Percentiles rank a stretch among this genome's conserved stretches.
These are phyloP conservation scores for Ectropis grisescens DNA, from an alignment of 1,140 invertebrate genomes.

Conservation along the genomic window DNA sequence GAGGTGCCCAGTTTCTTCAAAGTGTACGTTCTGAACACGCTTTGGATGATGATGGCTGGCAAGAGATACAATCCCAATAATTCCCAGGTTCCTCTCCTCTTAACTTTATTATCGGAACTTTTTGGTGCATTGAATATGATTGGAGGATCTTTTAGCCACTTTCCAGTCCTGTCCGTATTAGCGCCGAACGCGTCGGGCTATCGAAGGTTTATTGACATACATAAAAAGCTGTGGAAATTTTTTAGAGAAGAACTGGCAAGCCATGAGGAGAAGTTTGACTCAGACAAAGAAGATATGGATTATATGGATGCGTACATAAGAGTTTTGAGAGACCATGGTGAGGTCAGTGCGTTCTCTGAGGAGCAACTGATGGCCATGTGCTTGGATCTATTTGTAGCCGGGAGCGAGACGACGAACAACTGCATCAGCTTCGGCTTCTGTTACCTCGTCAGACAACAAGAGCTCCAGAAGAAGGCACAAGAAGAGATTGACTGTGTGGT, in stretches of 20 bases:
- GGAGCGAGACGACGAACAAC: slow-evolving; percentile 86
- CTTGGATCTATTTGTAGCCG: slow-evolving; percentile 86
- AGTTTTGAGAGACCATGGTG: slow-evolving; percentile 70
- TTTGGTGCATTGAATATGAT: slow-evolving; percentile 83
- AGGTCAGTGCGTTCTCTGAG: slow-evolving; percentile 71
- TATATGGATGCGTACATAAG: slow-evolving; percentile 89
- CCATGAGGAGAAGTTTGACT: slow-evolving; percentile 78
- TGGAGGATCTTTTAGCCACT: slow-evolving; percentile 82
- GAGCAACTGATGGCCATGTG: slow-evolving; percentile 81
- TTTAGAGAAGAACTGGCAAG: slow-evolving; percentile 78
- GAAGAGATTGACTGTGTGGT: slow-evolving; percentile 85
- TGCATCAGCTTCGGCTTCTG: slow-evolving; percentile 83
- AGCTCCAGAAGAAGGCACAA: slow-evolving; percentile 83
- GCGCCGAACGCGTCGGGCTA: slow-evolving; percentile 84
- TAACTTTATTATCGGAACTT: slow-evolving; percentile 78
- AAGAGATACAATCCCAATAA: too few species aligned
- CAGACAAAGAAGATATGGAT: slow-evolving; percentile 76
- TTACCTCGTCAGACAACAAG: slow-evolving; percentile 80
- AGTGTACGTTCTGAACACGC: too few species aligned
- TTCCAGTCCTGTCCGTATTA: slow-evolving; percentile 80
- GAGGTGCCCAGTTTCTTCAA: too few species aligned
- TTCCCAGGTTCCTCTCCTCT: too few species aligned
- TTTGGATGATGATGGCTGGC: too few species aligned
- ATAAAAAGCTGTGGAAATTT: slow-evolving; percentile 80
- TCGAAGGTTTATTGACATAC: slow-evolving; percentile 77